These are phyloP conservation scores for Oxyteleia sp. DNA, from an alignment of 2,888 invertebrate species.

Conservation along the genomic window DNA sequence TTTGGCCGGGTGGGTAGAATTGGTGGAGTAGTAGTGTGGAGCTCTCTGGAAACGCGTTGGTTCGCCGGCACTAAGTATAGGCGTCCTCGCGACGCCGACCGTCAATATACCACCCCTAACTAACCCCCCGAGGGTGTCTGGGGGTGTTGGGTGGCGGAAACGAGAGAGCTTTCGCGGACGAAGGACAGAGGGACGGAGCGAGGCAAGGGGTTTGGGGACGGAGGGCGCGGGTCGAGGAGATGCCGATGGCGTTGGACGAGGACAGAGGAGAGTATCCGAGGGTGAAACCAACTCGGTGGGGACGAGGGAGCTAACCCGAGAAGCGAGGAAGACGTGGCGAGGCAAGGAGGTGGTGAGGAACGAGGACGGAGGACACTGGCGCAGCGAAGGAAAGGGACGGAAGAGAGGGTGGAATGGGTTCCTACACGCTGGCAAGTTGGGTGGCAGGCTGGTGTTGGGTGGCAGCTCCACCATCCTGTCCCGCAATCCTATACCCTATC, in stretches of 20 bases:
- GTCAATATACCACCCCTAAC: constrained; percentile 85
- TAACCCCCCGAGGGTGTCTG: constrained; percentile 75
- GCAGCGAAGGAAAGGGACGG: constrained; percentile 51
- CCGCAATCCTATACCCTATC: constrained; percentile 70
- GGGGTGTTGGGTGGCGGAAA: constrained; percentile 79
- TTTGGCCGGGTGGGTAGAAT: constrained; percentile 63
- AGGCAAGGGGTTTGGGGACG: constrained; percentile 54
- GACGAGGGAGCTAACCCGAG: constrained; percentile 71
- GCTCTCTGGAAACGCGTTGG: constrained; percentile 84
- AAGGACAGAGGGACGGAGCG: constrained; percentile 64
- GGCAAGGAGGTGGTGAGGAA: constrained; percentile 61
- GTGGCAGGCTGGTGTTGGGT: constrained; percentile 58
- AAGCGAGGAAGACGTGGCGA: constrained; percentile 59
- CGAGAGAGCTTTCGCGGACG: constrained; percentile 73
- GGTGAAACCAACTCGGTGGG: constrained; percentile 58
- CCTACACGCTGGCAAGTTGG: constrained; percentile 58
- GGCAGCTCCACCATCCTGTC: constrained; percentile 57
- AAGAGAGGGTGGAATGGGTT: constrained; percentile 48
- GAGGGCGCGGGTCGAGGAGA: constrained; percentile 46
- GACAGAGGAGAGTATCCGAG: constrained; percentile 55
- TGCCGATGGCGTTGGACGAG: constrained; percentile 78
- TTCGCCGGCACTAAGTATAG: constrained; percentile 87
- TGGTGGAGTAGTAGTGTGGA: constrained; percentile 74
- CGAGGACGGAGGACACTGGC: constrained; percentile 41
- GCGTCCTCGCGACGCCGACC: constrained; percentile 88